Evolutionary conservation across 1,140 invertebrate species (phyloP), one percentile per base, ranked within the genome.

Genomic region (Drosophila obscura): DNA sequence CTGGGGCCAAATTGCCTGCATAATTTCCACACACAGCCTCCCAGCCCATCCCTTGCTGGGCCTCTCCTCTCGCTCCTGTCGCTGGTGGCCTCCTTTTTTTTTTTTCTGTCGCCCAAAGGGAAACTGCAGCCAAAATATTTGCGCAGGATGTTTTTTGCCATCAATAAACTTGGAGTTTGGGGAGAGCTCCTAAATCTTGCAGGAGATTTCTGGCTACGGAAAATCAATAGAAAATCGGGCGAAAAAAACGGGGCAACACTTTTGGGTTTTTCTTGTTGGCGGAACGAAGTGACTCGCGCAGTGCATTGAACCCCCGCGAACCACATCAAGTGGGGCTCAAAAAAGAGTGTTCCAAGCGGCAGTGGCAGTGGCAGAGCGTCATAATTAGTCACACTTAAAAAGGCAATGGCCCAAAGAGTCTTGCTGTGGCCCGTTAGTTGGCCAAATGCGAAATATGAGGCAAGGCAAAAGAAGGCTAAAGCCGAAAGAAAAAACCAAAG

Each of bases 321-420:
- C 11, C 35, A 43, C 48, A 73, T 22, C 9, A 9, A 19, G 3
- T 16, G 28, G 8, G n/a, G 26, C 8, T 35, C 11, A 39, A 53
- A 39, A 53, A 39, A 53, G 35, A 11, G 35, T 5, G 35, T 39
- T 28, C 26, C 35, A 53, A 53, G 39, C 7, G 28, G 0, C 31
- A 35, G 31, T 0, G 31, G 2, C 2, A 11, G 28, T 1, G 28
- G 28, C 28, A 31, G 3, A 39, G 65, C 81, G 73, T 77, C 78
- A 87, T 85, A 85, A 85, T 85, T 85, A 85, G 81, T 85, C 82
- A 85, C 81, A 85, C 81, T 85, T 85, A 78, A 87, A 77, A 81
- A 87, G 81, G 69, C 81, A 85, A 87, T 85, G 81, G 82, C 81
- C 82, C 74, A 81, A 80, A 78, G 77, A 81, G 61, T 5, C n/a